A percentile compares a stretch with the other conserved stretches of the same genome.
Conservation (phyloP, 2,797 vertebrate species). For the Lepilemur septentrionalis region DNA sequence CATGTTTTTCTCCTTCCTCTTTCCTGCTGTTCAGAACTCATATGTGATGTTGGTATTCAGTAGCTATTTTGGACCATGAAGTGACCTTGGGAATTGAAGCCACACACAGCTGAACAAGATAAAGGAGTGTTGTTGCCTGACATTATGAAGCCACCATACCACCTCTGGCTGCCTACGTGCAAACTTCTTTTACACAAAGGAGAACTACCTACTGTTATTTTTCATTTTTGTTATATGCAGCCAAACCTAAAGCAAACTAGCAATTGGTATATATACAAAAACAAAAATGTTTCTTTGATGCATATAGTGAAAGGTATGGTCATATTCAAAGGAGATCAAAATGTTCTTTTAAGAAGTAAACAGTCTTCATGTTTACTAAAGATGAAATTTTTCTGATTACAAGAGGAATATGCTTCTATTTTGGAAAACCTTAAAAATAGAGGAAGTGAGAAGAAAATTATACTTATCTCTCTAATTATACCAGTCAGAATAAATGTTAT, state of each 20-base stretch:
- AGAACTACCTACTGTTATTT: conserved; percentile 11
- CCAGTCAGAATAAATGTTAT: neutral
- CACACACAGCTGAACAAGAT: conserved; percentile 27
- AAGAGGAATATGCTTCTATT: neutral
- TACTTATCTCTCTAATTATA: neutral
- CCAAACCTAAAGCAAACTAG: conserved; percentile 24
- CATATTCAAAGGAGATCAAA: conserved; percentile 15
- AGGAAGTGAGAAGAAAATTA: conserved; percentile 20
- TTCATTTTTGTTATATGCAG: neutral
- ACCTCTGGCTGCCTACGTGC: neutral
- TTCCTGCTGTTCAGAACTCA: neutral
- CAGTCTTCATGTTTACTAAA: conserved; percentile 1
- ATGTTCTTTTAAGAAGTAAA: neutral
- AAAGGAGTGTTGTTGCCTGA: neutral
- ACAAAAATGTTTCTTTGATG: neutral
- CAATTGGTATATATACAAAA: neutral
- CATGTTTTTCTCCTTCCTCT: neutral
- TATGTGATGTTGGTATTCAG: neutral
- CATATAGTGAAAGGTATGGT: conserved; percentile 1
- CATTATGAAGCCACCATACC: neutral
- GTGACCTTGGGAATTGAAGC: conserved; percentile 19
- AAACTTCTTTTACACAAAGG: conserved; percentile 8
- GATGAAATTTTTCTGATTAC: neutral
- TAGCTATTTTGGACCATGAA: neutral
- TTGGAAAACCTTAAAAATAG: conserved; percentile 27